Conservation (phyloP, 2,888 invertebrate species). For the Drosophila flavopinicola region DNA sequence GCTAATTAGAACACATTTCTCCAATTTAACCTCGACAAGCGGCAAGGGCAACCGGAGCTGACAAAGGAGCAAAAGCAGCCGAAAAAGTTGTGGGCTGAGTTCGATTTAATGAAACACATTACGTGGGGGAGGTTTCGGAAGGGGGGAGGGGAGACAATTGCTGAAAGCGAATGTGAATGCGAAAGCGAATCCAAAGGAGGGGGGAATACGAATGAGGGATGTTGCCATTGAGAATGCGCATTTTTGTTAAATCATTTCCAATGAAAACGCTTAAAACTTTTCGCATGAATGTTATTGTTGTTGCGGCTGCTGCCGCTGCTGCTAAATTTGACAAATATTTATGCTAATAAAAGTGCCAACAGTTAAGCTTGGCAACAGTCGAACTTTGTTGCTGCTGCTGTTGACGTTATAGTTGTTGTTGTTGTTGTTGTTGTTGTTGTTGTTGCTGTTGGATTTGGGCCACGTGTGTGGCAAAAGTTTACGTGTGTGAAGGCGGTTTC, state of each 20-base stretch:
- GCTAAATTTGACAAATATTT: slow-evolving; percentile 74
- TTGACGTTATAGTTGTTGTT: slow-evolving; percentile 19
- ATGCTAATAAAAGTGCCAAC: slow-evolving; percentile 72
- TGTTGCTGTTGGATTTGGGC: slow-evolving; percentile 6
- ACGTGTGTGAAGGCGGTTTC: slow-evolving; percentile 27
- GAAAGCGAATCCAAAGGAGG: slow-evolving; percentile 18
- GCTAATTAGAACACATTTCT: slow-evolving; percentile 79
- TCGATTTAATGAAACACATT: slow-evolving; percentile 72
- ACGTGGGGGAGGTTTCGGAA: slow-evolving; percentile 10
- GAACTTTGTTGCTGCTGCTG: slow-evolving; percentile 34
- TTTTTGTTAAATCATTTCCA: slow-evolving; percentile 73
- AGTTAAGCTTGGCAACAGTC: slow-evolving; percentile 49
- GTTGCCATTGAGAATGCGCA: slow-evolving; percentile 28
- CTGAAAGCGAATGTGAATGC: background rate
- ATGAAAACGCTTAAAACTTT: slow-evolving; percentile 74
- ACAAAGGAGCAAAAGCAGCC: slow-evolving; percentile 31
- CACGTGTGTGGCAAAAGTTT: slow-evolving; percentile 50
- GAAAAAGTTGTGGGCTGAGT: slow-evolving; percentile 34
- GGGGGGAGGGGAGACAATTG: background rate
- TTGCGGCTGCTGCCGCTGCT: slow-evolving; percentile 17
- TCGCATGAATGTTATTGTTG: slow-evolving; percentile 69
- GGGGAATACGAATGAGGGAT: slow-evolving; percentile 39
- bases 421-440: slow-evolving; percentile 29
- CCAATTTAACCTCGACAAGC: slow-evolving; percentile 71
- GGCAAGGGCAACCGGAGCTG: slow-evolving; percentile 41